These are phyloP conservation scores for Zeus faber DNA, from an alignment of 2,113 vertebrate species.

Conservation along the genomic window DNA sequence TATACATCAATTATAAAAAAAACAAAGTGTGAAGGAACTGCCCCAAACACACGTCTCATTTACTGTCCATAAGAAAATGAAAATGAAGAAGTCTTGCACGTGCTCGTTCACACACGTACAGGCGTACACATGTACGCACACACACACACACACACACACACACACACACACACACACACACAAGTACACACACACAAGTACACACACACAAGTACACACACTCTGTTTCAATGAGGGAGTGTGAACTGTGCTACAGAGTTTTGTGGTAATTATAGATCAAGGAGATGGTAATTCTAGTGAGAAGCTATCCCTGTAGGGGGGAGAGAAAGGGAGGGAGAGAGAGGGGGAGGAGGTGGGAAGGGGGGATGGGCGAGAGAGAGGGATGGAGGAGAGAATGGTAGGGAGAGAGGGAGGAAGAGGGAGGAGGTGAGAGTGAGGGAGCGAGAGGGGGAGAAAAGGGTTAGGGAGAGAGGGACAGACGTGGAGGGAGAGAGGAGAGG, in stretches of 20 bases:
- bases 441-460: not conserved
- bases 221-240: not conserved
- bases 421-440: not conserved
- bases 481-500: not conserved
- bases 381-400: not conserved
- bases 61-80: not conserved
- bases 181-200: not conserved
- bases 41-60: not conserved
- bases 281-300: not conserved
- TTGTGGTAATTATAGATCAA: not conserved
- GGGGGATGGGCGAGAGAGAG: not conserved
- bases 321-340: not conserved
- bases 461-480: conserved; percentile 21
- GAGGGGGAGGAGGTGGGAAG: not conserved
- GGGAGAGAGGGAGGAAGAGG: not conserved
- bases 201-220: conserved; percentile 4
- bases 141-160: conserved; percentile 1
- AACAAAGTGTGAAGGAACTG: not conserved
- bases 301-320: not conserved
- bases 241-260: not conserved
- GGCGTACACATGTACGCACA: not conserved
- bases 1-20: not conserved
- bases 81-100: not conserved
- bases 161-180: conserved; percentile 6
- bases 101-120: not conserved